phyloP scores from a whole-genome alignment of 2,888 invertebrate genomes.

The Coelinius sp. region DNA sequence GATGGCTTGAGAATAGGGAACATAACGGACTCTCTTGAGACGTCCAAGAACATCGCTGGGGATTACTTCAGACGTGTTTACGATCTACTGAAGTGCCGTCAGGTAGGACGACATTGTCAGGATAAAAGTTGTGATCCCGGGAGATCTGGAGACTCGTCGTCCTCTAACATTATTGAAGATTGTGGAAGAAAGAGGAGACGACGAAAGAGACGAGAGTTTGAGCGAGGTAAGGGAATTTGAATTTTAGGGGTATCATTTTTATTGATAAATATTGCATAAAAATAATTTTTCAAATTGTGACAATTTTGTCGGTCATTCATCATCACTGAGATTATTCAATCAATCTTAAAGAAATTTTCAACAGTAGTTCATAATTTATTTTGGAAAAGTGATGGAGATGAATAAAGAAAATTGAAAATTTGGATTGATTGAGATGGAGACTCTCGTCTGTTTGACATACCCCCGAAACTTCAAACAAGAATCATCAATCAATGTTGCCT shows the following conservation, averaged over 20 bases:
- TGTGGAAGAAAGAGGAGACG: constrained; percentile 53
- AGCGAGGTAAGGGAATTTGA: constrained; percentile 41
- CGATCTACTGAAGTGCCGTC: constrained; percentile 60
- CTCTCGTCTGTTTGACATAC: background rate
- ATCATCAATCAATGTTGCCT: background rate
- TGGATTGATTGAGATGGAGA: background rate
- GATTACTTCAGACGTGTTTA: constrained; percentile 67
- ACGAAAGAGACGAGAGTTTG: constrained; percentile 49
- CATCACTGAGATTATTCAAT: too few relatives aligned
- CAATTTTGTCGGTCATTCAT: too few relatives aligned
- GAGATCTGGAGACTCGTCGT: constrained; percentile 56
- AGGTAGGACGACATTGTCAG: constrained; percentile 47
- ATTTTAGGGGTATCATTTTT: background rate
- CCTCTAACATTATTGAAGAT: constrained; percentile 55
- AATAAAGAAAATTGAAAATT: background rate
- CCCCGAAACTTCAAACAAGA: background rate
- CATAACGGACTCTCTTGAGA: constrained; percentile 15
- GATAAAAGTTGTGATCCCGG: constrained; percentile 43
- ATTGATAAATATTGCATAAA: background rate
- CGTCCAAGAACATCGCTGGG: constrained; percentile 57
- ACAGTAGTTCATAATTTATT: too few relatives aligned
- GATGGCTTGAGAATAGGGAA: background rate
- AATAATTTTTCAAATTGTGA: too few relatives aligned
- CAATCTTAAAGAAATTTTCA: too few relatives aligned
- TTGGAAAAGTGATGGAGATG: background rate